Percentiles rank a stretch among this genome's conserved stretches.
These are phyloP conservation scores for Phenganax subtilis DNA, from an alignment of 92 coral and sea anemone species.

Conservation along the genomic window DNA sequence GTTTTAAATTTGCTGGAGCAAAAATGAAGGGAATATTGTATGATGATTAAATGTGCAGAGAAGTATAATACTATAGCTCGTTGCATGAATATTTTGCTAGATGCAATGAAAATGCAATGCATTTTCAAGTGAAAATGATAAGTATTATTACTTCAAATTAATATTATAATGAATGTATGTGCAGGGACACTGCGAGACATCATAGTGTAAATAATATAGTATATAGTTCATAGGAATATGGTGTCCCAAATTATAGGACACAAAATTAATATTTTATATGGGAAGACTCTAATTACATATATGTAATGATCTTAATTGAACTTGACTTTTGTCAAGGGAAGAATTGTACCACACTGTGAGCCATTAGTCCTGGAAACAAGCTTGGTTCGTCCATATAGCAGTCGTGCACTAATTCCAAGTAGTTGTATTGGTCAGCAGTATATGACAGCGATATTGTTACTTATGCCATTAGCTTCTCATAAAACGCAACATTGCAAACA, in stretches of 20 bases:
- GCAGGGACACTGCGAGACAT: neutral
- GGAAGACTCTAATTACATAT: neutral
- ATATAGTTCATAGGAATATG: neutral
- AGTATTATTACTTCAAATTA: neutral
- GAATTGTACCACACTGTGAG: too few species aligned
- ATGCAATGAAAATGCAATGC: neutral
- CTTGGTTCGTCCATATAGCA: too few species aligned
- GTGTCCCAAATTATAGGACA: neutral
- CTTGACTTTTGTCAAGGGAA: too few species aligned
- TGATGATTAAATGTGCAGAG: neutral
- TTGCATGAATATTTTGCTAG: too few species aligned
- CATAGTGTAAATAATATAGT: slow-evolving; percentile 6
- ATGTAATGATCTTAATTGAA: too few species aligned
- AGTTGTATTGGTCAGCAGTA: too few species aligned
- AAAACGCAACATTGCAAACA: too few species aligned
- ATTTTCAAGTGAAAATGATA: neutral
- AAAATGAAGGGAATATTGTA: neutral
- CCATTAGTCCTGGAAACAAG: too few species aligned
- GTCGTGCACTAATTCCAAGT: too few species aligned
- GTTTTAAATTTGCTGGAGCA: slow-evolving; percentile 3
- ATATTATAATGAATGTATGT: too few species aligned
- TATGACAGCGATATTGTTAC: too few species aligned
- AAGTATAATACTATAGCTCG: neutral
- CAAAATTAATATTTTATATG: slow-evolving; percentile 5
- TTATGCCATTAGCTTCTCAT: too few species aligned